Evolutionary conservation across 2,888 invertebrate genomes (phyloP).

Genomic region (Siphonodentalium dalli): DNA sequence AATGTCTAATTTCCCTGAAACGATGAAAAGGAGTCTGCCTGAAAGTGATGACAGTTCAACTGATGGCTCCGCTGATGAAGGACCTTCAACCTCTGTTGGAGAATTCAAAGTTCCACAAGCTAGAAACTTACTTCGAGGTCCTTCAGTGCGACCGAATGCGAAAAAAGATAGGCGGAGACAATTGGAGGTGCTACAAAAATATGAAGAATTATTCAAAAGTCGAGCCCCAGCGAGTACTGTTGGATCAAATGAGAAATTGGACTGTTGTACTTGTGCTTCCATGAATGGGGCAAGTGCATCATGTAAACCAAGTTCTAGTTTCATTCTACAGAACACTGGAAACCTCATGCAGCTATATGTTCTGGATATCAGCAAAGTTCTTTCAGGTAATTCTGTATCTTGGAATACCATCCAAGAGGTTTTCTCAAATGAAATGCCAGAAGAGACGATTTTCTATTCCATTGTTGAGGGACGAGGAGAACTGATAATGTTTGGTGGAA

Average conservation of each 20-base stretch:
- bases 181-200: constrained; percentile 72
- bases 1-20: too few species aligned
- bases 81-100: too few species aligned
- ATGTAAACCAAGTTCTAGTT: too few species aligned
- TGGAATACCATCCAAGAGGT: constrained; percentile 58
- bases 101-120: constrained; percentile 11
- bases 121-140: constrained; percentile 31
- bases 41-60: too few species aligned
- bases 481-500: constrained; percentile 95
- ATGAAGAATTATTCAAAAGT: constrained; percentile 70
- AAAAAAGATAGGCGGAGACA: constrained; percentile 71
- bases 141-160: constrained; percentile 65
- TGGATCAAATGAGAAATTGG: neutral
- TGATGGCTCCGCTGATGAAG: neutral
- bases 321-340: too few species aligned
- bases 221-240: constrained; percentile 19
- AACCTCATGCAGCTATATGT: constrained; percentile 85
- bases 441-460: constrained; percentile 89
- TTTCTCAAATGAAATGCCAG: constrained; percentile 70
- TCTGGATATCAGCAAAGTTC: constrained; percentile 76
- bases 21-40: too few species aligned
- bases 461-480: constrained; percentile 89
- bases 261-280: neutral
- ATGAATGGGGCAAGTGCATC: neutral
- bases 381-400: constrained; percentile 67